Conservation (phyloP, 2,888 invertebrate species). For the Ptychoptera albimana region DNA sequence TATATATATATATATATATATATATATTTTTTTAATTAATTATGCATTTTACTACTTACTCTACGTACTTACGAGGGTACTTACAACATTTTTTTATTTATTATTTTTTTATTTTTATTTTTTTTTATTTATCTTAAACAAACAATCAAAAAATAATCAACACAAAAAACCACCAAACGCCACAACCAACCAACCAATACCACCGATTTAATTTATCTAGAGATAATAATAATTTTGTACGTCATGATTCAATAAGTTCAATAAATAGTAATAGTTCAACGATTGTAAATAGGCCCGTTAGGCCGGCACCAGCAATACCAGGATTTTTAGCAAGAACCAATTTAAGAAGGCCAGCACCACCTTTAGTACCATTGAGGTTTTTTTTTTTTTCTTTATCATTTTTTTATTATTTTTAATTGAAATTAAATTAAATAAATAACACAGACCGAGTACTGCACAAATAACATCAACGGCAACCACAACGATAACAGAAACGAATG, state of each 20-base stretch:
- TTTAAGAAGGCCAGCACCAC: constrained; percentile 10
- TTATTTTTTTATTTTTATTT: not conserved
- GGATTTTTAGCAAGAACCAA: constrained; percentile 1
- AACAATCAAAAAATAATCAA: too few relatives aligned
- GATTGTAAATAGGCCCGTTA: constrained; percentile 7
- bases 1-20: too few relatives aligned
- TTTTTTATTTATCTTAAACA: not conserved
- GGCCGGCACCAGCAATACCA: constrained; percentile 9
- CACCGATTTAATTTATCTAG: not conserved
- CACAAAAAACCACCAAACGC: too few relatives aligned
- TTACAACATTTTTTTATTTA: not conserved
- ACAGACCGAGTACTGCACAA: not conserved
- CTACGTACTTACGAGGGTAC: too few relatives aligned
- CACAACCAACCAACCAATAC: too few relatives aligned
- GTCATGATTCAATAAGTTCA: constrained; percentile 2
- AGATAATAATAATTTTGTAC: not conserved
- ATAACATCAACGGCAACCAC: not conserved
- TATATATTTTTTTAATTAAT: too few relatives aligned
- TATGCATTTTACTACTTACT: too few relatives aligned
- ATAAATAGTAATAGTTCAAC: constrained; percentile 9
- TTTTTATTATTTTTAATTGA: not conserved
- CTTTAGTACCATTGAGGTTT: constrained; percentile 10
- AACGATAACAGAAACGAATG: constrained; percentile 2
- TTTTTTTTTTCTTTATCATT: not conserved
- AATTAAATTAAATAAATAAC: not conserved